A percentile compares a stretch with the other conserved stretches of the same genome.
phyloP scores from a whole-genome alignment of 2,888 invertebrate species.

The Parnassius glacialis region DNA sequence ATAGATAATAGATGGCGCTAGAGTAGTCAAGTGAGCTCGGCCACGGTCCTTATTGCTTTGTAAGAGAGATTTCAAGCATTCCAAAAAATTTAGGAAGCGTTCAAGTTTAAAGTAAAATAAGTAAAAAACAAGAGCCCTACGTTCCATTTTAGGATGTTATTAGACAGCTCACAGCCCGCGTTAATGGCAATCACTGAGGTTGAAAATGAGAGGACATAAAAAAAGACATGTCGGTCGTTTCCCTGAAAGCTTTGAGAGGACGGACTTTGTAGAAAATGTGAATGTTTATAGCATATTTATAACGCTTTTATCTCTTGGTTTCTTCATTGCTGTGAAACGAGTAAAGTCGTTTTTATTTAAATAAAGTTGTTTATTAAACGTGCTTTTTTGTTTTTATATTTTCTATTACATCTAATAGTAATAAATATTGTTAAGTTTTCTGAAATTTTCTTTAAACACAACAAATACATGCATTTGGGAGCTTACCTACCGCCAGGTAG shows the following conservation, averaged over 20 bases:
- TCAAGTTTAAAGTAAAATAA: too few species aligned
- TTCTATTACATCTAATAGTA: too few species aligned
- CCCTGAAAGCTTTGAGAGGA: constrained; percentile 18
- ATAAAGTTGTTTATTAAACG: neutral
- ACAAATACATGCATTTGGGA: too few species aligned
- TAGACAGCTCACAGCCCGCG: neutral
- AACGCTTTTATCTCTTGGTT: neutral
- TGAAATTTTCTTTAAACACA: too few species aligned
- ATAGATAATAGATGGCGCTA: too few species aligned
- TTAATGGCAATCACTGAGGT: constrained; percentile 14
- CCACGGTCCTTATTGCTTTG: too few species aligned
- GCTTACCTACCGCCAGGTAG: too few species aligned
- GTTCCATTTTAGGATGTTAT: constrained; percentile 16
- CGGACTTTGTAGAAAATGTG: neutral
- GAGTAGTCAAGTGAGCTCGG: too few species aligned
- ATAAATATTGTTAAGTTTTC: too few species aligned
- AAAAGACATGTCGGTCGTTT: constrained; percentile 11
- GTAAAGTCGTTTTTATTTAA: neutral
- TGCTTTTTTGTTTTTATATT: too few species aligned
- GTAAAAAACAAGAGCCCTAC: neutral
- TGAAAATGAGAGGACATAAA: constrained; percentile 11
- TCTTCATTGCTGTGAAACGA: neutral
- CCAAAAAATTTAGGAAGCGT: too few species aligned
- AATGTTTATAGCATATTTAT: constrained; percentile 2
- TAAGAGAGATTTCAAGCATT: too few species aligned